phyloP scores from a whole-genome alignment of 2,797 vertebrate genomes.

The Phataginus tricuspis region DNA sequence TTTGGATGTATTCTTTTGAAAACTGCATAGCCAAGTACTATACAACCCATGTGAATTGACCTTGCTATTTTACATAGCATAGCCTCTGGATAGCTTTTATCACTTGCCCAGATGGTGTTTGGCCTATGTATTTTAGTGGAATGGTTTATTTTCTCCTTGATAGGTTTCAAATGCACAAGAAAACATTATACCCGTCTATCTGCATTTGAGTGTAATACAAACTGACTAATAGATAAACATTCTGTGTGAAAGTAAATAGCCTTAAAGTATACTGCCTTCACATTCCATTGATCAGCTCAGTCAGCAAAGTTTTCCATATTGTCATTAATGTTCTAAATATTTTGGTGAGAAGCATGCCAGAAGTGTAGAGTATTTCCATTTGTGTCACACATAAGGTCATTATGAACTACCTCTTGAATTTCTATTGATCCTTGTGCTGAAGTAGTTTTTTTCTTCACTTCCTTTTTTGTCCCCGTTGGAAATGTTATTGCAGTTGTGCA shows the following conservation, averaged over 20 bases:
- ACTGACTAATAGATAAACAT: conserved; percentile 90
- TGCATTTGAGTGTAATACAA: conserved; percentile 88
- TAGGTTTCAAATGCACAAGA: conserved; percentile 87
- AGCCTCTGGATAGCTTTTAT: conserved; percentile 85
- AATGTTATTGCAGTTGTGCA: conserved; percentile 78
- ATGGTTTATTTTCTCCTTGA: conserved; percentile 88
- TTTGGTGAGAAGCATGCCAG: conserved; percentile 85
- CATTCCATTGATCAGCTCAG: conserved; percentile 89
- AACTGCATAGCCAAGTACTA: conserved; percentile 83
- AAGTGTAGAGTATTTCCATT: conserved; percentile 83
- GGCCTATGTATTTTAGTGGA: conserved; percentile 85
- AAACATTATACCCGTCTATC: conserved; percentile 88
- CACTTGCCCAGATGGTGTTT: conserved; percentile 85
- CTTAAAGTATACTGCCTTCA: conserved; percentile 89
- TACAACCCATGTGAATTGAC: conserved; percentile 83
- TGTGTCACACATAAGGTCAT: conserved; percentile 82
- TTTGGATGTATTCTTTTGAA: conserved; percentile 81
- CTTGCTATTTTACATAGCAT: conserved; percentile 85
- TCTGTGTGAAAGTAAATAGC: conserved; percentile 88
- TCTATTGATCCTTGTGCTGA: conserved; percentile 83
- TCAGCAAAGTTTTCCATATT: conserved; percentile 87
- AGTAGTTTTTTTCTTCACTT: conserved; percentile 80
- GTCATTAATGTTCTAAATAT: conserved; percentile 87
- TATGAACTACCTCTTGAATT: conserved; percentile 83
- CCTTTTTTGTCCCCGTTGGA: conserved; percentile 76